Conservation (phyloP, 2,888 invertebrate genomes). For the Apodemia hepburni region DNA sequence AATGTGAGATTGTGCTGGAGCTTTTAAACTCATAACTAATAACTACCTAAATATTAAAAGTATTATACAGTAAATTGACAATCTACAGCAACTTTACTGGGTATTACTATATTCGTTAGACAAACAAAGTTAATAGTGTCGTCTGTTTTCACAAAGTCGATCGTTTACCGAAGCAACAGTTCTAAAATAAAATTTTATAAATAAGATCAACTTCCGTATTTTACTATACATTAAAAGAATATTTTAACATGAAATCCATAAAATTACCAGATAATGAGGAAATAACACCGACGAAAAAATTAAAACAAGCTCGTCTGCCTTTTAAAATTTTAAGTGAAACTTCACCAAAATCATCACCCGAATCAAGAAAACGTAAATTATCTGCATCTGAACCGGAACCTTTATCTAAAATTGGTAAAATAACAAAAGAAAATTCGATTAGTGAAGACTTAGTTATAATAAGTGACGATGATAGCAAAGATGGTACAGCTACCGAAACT, state of each 20-base stretch:
- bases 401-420: slow-evolving; percentile 59
- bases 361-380: slow-evolving; percentile 66
- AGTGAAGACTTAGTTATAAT: slow-evolving; percentile 51
- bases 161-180: neutral
- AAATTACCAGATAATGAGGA: slow-evolving; percentile 56
- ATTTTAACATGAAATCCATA: slow-evolving; percentile 57
- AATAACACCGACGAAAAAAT: slow-evolving; percentile 72
- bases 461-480: slow-evolving; percentile 64
- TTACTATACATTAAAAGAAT: neutral
- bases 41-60: too few relatives aligned
- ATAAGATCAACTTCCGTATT: neutral
- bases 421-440: slow-evolving; percentile 58
- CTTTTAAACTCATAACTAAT: neutral
- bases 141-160: neutral
- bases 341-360: slow-evolving; percentile 52
- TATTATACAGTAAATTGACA: neutral
- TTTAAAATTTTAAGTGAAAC: slow-evolving; percentile 76
- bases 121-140: neutral
- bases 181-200: neutral
- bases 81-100: neutral
- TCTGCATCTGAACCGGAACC: slow-evolving; percentile 55
- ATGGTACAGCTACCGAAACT: slow-evolving; percentile 31
- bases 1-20: neutral
- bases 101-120: neutral
- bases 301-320: slow-evolving; percentile 82